Conservation (phyloP, 2,113 vertebrate species). For the Podarcis cretensis region DNA sequence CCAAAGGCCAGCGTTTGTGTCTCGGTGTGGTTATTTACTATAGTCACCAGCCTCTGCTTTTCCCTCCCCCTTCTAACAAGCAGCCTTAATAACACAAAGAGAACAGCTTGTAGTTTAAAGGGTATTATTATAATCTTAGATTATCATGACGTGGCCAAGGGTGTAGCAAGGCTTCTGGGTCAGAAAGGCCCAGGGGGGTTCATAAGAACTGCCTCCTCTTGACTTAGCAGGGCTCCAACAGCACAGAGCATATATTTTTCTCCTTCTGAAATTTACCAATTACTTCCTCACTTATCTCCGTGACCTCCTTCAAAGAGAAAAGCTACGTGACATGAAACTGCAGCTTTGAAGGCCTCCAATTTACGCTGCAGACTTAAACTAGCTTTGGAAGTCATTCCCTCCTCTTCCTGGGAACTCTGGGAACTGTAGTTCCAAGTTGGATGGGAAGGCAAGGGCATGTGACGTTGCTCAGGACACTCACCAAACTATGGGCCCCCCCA, state of each 20-base stretch:
- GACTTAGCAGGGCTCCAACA: not conserved
- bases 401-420: not conserved
- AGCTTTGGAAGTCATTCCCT: not conserved
- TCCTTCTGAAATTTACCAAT: not conserved
- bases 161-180: not conserved
- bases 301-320: not conserved
- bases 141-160: not conserved
- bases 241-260: not conserved
- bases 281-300: not conserved
- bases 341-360: not conserved
- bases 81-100: not conserved
- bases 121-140: conserved; percentile 2
- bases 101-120: not conserved
- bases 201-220: not conserved
- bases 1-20: not conserved
- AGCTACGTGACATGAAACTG: not conserved
- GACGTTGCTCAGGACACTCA: not conserved
- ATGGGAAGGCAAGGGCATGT: not conserved
- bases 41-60: not conserved
- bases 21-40: not conserved
- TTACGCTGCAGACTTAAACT: not conserved
- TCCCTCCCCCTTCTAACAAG: not conserved
- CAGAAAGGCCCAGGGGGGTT: not conserved
- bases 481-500: too few relatives aligned
- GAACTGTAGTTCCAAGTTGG: not conserved